phyloP scores from a whole-genome alignment of 2,797 vertebrate species.

The Macrochelys suwanniensis region DNA sequence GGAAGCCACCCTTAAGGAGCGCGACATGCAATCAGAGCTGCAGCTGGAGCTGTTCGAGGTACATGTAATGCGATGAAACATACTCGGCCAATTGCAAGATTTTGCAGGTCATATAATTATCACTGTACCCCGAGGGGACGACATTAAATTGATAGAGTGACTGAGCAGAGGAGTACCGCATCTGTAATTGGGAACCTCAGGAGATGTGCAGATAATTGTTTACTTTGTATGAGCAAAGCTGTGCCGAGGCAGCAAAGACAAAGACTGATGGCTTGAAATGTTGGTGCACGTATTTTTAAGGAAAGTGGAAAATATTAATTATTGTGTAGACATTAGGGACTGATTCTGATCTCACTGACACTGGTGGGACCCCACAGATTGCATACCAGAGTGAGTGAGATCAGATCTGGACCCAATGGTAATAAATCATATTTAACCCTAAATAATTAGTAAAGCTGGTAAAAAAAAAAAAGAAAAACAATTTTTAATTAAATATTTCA shows the following conservation, averaged over 20 bases:
- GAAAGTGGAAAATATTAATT: not conserved
- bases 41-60: not conserved
- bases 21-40: not conserved
- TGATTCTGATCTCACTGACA: not conserved
- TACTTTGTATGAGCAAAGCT: not conserved
- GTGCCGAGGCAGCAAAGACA: not conserved
- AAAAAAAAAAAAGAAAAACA: not conserved
- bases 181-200: constrained; percentile 39
- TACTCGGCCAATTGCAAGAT: constrained; percentile 18
- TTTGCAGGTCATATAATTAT: constrained; percentile 69
- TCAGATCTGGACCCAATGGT: not conserved
- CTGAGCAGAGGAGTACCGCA: constrained; percentile 22
- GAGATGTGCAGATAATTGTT: not conserved
- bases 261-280: not conserved
- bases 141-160: constrained; percentile 42
- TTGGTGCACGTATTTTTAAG: not conserved
- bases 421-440: not conserved
- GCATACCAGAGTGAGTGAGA: not conserved
- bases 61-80: constrained; percentile 38
- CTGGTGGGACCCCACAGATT: not conserved
- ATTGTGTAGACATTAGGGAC: not conserved
- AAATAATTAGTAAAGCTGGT: not conserved
- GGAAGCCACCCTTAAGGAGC: not conserved
- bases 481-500: not conserved
- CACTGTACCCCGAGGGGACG: constrained; percentile 39